Base-by-base conservation (phyloP, 2,888 invertebrate species). In the Andrena flavipes region DNA sequence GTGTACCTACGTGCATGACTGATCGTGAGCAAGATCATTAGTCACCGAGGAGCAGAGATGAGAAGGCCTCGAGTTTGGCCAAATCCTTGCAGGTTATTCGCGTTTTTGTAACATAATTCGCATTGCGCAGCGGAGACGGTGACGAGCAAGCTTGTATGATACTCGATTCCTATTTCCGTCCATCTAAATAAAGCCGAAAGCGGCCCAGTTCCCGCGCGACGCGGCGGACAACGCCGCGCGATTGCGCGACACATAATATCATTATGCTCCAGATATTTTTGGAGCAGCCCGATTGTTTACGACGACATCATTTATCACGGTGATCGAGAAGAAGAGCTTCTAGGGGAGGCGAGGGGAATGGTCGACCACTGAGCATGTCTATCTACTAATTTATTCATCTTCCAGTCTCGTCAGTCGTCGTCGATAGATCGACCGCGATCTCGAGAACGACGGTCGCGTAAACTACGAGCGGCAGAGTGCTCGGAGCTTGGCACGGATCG, bases 161-260 rank as follows among this genome's bases (percentile, higher is more conserved):
- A 59, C 84, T n/a, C 77, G 80, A 87, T 86, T 69, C 83, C 90
- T 92, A 92, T 92, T 93, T 91, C 89, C 71, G 90, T 88, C 77
- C 88, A 85, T 91, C 92, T 93, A 93, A 93, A 93, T 93, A 92
- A 92, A 93, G 91, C 88, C 89, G 90, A 91, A 93, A 88, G 91
- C 88, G 91, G 90, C 91, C 91, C 91, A 91, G 90, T 92, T 92
- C 82, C 86, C 87, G 82, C 80, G 81, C 82, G 80, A 88, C 88
- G 87, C 85, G 84, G 80, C 87, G 88, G 87, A 91, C 87, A 87
- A 88, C 87, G 87, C 84, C 65, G 23, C 60, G 78, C 76, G 84
- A 87, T 89, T 82, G 85, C 89, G 83, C 85, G 87, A 88, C 85
- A 82, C 86, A 87, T 89, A 84, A 84, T 88, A 87, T 86, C 83